Percentiles rank a stretch among this genome's conserved stretches.
Evolutionary conservation across 2,888 invertebrate genomes (phyloP).

Genomic region (Nephrocerus scutellatus): DNA sequence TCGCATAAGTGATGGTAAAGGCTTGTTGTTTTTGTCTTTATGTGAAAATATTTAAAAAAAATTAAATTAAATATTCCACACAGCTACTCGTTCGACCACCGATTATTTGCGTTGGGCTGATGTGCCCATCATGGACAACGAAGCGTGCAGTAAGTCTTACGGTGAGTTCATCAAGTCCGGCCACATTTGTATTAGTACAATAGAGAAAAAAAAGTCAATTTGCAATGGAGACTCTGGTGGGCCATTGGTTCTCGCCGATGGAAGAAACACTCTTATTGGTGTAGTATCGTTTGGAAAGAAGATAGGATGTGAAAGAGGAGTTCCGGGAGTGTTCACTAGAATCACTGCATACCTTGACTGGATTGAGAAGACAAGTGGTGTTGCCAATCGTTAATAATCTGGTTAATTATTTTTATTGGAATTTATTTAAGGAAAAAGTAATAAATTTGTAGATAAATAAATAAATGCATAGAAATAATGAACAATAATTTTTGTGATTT

Average conservation of each 20-base stretch:
- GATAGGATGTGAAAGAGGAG: slow-evolving; percentile 38
- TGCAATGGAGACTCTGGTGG: slow-evolving; percentile 45
- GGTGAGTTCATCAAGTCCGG: slow-evolving; percentile 20
- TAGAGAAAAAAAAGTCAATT: slow-evolving; percentile 27
- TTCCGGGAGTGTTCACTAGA: slow-evolving; percentile 42
- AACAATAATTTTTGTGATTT: no score
- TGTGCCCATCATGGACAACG: slow-evolving; percentile 29
- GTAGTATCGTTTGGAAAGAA: slow-evolving; percentile 38
- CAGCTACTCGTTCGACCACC: no score
- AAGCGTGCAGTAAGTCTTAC: slow-evolving; percentile 29
- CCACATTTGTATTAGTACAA: slow-evolving; percentile 36
- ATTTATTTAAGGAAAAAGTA: no score
- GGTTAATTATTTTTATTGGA: no score
- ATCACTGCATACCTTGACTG: slow-evolving; percentile 38
- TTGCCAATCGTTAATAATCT: slow-evolving; percentile 29
- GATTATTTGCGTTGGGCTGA: slow-evolving; percentile 28
- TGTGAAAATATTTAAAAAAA: no score
- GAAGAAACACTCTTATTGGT: slow-evolving; percentile 33
- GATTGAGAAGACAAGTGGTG: slow-evolving; percentile 30
- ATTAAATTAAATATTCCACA: no score
- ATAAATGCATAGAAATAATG: no score
- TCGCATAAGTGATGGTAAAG: slow-evolving; percentile 30
- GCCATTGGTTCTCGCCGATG: slow-evolving; percentile 33
- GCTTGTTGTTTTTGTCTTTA: background rate
- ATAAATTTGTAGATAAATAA: no score